Base-by-base conservation (phyloP, 2,113 vertebrate species). In the Barnardius zonarius region DNA sequence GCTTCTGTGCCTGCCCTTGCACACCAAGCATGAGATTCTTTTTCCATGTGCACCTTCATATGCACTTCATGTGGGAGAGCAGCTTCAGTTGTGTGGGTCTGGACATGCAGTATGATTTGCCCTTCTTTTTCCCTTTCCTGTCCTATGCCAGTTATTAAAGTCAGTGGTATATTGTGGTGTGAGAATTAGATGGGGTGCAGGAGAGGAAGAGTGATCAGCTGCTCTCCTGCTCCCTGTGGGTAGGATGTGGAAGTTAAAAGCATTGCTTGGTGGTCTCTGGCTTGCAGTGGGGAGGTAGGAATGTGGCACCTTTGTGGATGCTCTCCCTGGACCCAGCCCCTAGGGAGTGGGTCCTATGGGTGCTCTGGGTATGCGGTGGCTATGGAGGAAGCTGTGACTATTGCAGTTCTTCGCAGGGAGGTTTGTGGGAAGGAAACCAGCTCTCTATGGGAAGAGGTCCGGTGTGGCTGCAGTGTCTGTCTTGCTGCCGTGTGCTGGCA, bases 31-130 rank as follows among this genome's bases (percentile, higher is more conserved):
- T 0, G 3, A 22, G 57, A 22, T 39, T 27, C 28, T 31, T 35
- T 19, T 62, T 37, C 55, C 43, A 7, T 1, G 0, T 4, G n/a
- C 28, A 7, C 23, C 19, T 55, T 20, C 0, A 0, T 6, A 2
- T 2, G 15, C 3, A 2, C 1, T 3, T 68, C 44, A 43, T 18
- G 28, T 20, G 17, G 78, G 27, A 74, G n/a, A 59, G 63, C 76
- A 27, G 48, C 79, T 74, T 43, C 10, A 0, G 6, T 3, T 3
- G 2, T 6, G 49, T 6, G 30, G 27, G 3, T 10, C 83, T 35
- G 61, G 18, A 24, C 14, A 13, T 5, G 11, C 24, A 11, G 35
- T 11, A 3, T 18, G 16, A 1, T 28, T 76, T 46, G 17, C 10
- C 16, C 17, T 27, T 46, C 44, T 8, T 18, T 20, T 12, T 14